Base-by-base conservation (phyloP, 1,140 invertebrate genomes). In the Stegodyphus dumicola region DNA sequence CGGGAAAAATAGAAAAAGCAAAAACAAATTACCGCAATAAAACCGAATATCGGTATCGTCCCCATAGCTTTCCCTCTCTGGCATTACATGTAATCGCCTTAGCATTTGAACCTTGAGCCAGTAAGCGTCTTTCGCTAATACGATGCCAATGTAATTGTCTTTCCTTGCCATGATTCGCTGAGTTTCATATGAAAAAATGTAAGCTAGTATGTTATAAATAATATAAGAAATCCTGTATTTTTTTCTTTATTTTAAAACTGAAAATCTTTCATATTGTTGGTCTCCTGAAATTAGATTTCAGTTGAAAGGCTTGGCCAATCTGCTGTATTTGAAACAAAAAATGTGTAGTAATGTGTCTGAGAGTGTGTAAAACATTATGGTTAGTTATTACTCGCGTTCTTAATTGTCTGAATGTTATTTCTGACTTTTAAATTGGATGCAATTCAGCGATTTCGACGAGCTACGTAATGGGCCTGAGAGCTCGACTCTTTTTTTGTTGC, bases 1-100 rank as follows among this genome's bases (percentile, higher is more conserved):
- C 71, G 64, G 79, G 64, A 83, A 83, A 74, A 75, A 71, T 54
- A 80, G 18, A 7, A 71, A 60, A 51, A 81, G 18, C 69, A 81
- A 81, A 81, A 81, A 81, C 56, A 83, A 83, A 83, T 83, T 75
- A 66, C 56, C 71, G 80, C 80, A 83, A 75, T 83, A 83, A 83
- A 83, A 75, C 56, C 60, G 70, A 83, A 69, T 75, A 75, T 83
- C 78, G 69, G 78, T 81, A 81, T 81, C 80, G 71, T 74, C 64
- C 71, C 80, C 75, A 75, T 83, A 83, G 70, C 71, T 83, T 83
- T 75, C 66, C 71, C 56, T 75, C 53, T 70, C 80, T 60, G 18
- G 70, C 71, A 75, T 83, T 83, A 83, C 64, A 48, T 83, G 80
- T 83, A 83, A 83, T 83, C 80, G 80, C 52, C 80, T 83, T 83